Conservation (phyloP, 2,888 invertebrate genomes). For the Halocaridina rubra region DNA sequence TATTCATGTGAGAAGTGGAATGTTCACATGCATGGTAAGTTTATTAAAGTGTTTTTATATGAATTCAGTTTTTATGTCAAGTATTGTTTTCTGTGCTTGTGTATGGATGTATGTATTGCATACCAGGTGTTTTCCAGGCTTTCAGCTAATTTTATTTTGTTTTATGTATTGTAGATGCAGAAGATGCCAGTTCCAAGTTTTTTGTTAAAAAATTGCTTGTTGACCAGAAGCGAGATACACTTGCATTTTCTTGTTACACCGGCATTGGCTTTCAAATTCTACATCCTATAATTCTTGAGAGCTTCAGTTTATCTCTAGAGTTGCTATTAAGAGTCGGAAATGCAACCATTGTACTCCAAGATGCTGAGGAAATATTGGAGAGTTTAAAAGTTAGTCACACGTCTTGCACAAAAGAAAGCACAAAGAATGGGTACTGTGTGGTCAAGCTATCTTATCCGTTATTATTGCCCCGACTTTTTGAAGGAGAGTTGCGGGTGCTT, state of each 20-base stretch:
- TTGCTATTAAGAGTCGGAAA: neutral
- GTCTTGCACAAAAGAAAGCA: neutral
- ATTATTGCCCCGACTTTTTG: constrained; percentile 14
- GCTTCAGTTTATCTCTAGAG: neutral
- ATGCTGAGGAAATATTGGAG: constrained; percentile 35
- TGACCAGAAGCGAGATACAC: too few species aligned
- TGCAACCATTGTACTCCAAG: neutral
- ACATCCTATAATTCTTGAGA: constrained; percentile 30
- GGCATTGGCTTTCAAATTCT: constrained; percentile 26
- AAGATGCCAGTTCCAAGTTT: neutral
- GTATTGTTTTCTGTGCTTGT: too few species aligned
- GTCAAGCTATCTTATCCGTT: neutral
- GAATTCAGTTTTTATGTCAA: neutral
- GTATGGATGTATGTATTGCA: neutral
- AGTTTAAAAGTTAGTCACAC: neutral
- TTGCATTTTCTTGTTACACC: too few species aligned
- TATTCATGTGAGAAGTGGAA: constrained; percentile 15
- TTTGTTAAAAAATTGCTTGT: too few species aligned
- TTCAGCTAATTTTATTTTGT: neutral
- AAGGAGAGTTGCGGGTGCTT: constrained; percentile 25
- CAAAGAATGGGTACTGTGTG: neutral
- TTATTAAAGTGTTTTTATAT: neutral
- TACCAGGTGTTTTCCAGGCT: neutral
- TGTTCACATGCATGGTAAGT: neutral
- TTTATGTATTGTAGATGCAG: neutral